Conservation (phyloP, 2,113 vertebrate species). For the Holacanthus passer region DNA sequence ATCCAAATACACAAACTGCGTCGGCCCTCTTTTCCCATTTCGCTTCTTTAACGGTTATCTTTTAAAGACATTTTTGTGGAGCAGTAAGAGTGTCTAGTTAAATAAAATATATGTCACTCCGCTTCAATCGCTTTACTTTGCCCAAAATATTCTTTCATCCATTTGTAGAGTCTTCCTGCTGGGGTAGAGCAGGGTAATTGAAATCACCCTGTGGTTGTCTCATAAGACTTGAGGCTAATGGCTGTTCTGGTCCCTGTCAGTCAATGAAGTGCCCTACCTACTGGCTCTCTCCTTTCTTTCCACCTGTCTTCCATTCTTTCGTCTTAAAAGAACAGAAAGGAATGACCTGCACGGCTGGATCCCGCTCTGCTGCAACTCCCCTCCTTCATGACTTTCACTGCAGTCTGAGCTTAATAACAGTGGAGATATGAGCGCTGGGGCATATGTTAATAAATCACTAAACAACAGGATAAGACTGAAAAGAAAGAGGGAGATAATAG, state of each 20-base stretch:
- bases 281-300: conserved; percentile 17
- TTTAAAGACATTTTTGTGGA: conserved; percentile 10
- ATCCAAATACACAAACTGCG: neutral
- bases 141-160: conserved; percentile 51
- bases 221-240: conserved; percentile 73
- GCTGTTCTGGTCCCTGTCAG: conserved; percentile 70
- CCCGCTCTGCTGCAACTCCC: conserved; percentile 37
- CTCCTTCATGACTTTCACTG: conserved; percentile 41
- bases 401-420: conserved; percentile 47
- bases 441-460: conserved; percentile 63
- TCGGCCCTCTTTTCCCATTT: neutral
- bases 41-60: neutral
- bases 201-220: conserved; percentile 78
- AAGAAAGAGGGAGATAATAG: conserved; percentile 36
- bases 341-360: conserved; percentile 33
- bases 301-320: conserved; percentile 41
- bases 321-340: conserved; percentile 46
- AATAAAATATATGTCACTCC: conserved; percentile 40
- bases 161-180: conserved; percentile 45
- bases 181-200: conserved; percentile 71
- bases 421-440: conserved; percentile 45
- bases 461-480: conserved; percentile 53
- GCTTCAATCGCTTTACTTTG: conserved; percentile 27
- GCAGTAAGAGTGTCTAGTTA: neutral
- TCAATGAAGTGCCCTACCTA: conserved; percentile 61